phyloP scores from a whole-genome alignment of 1,140 invertebrate genomes.

The Ceratosolen solmsi region DNA sequence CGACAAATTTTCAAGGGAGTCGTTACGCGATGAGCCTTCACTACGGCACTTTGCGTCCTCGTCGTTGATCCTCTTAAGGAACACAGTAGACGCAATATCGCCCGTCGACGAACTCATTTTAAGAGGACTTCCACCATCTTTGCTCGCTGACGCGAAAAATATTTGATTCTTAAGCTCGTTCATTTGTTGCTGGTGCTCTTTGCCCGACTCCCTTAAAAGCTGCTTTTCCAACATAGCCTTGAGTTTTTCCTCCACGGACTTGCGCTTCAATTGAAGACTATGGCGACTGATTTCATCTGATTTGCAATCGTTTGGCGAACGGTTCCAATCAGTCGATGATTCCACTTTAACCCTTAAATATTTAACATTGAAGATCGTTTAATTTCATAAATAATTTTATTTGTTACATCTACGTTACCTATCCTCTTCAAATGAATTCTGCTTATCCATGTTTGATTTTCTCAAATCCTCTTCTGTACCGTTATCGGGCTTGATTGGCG shows the following conservation, averaged over 20 bases:
- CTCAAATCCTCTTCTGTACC: slow-evolving; percentile 62
- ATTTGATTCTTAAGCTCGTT: background rate
- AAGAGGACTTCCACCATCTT: slow-evolving; percentile 23
- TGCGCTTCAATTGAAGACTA: slow-evolving; percentile 67
- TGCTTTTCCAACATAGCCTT: slow-evolving; percentile 71
- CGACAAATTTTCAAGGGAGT: slow-evolving; percentile 66
- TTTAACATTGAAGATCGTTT: background rate
- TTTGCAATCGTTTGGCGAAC: background rate
- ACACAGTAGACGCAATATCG: slow-evolving; percentile 60
- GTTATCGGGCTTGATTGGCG: slow-evolving; percentile 63
- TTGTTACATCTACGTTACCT: no score
- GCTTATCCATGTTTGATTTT: slow-evolving; percentile 58
- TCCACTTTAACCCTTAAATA: background rate
- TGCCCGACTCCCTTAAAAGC: slow-evolving; percentile 61
- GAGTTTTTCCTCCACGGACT: slow-evolving; percentile 69
- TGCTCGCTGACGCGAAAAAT: background rate
- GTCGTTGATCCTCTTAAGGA: slow-evolving; percentile 52
- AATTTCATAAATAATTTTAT: no score
- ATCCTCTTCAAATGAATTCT: slow-evolving; percentile 65
- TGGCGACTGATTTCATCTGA: slow-evolving; percentile 52
- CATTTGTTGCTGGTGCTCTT: background rate
- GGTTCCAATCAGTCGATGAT: background rate
- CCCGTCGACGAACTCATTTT: slow-evolving; percentile 65
- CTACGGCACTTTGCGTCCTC: slow-evolving; percentile 63
- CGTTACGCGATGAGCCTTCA: slow-evolving; percentile 65